Evolutionary conservation across 2,113 vertebrate genomes (phyloP), one percentile per base, ranked within the genome.

Genomic region (Nothocercus julius): DNA sequence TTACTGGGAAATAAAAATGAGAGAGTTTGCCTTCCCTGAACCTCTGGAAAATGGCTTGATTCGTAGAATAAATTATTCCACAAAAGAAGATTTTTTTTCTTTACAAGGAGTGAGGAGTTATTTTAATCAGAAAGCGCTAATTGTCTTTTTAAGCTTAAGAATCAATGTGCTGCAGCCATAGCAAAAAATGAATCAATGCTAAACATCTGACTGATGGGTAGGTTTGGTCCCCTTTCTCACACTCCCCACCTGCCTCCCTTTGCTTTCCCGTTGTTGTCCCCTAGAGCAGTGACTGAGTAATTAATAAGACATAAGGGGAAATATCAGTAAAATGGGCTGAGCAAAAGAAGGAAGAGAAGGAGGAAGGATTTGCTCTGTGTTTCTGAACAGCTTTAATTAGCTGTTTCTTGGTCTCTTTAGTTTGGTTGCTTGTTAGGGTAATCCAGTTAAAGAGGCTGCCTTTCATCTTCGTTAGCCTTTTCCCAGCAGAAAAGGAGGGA

Each of bases 371-470:
- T 96, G 36, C 76, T 84, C 77, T 94, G 77, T 74, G 85, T 96
- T 96, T 90, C 92, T 95, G 97, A 98, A 97, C 97, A 96, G 97
- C 97, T 98, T 98, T 98, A 98, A 98, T 98, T 98, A 98, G 97
- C 95, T 95, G 95, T 93, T 97, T 88, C 97, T 98, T 96, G 96
- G 97, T 97, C 96, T 97, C 96, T 97, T 97, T 97, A 95, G 97
- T 97, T 96, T 97, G 81, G 90, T 96, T 90, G 95, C 96, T 97
- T 97, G 95, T 97, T 92, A 93, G 97, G 96, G 95, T 98, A 98
- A 98, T 98, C 98, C 97, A 97, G 97, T 98, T 98, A 98, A 97
- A 97, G 97, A 94, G 89, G 89, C 95, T 96, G 92, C 96, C 98
- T 98, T 98, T 98, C 96, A 98, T 98, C 98, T 98, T 96, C 2